A percentile compares a stretch with the other conserved stretches of the same genome.
Conservation (phyloP, 2,113 vertebrate species). For the Paedocypris sp. region DNA sequence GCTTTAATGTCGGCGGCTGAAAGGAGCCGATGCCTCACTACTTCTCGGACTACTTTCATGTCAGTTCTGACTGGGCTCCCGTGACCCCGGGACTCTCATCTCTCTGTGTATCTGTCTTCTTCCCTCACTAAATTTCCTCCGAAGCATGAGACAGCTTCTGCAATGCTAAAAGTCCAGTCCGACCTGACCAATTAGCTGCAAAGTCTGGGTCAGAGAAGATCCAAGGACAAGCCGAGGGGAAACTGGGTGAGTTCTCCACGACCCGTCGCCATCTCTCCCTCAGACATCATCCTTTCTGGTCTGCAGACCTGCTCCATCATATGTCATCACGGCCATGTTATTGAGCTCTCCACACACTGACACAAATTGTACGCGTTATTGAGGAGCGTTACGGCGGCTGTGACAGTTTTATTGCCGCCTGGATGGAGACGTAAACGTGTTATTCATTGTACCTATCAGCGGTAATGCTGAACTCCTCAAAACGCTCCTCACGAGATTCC, state of each 20-base stretch:
- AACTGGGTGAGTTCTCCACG: background rate
- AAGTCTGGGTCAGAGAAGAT: slow-evolving; percentile 6
- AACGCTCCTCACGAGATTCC: slow-evolving; percentile 14
- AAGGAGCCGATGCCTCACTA: background rate
- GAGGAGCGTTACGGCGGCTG: slow-evolving; percentile 14
- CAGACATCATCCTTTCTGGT: background rate
- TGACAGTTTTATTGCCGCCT: slow-evolving; percentile 15
- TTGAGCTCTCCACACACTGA: slow-evolving; percentile 8
- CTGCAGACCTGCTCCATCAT: slow-evolving; percentile 11
- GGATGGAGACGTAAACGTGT: slow-evolving; percentile 2
- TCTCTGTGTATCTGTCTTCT: background rate
- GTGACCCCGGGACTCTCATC: background rate
- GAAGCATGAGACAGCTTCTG: background rate
- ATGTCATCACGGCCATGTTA: slow-evolving; percentile 23
- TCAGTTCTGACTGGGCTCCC: background rate
- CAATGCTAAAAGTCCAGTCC: slow-evolving; percentile 9
- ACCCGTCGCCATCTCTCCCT: background rate
- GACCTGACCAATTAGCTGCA: slow-evolving; percentile 20
- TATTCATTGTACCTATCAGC: slow-evolving; percentile 9
- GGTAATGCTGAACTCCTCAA: slow-evolving; percentile 5
- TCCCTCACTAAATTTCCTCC: background rate
- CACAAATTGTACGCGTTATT: slow-evolving; percentile 17
- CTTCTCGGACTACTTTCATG: background rate
- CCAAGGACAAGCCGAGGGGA: background rate
- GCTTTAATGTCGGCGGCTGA: slow-evolving; percentile 15